These are phyloP conservation scores for Halichoerus grypus DNA, from an alignment of 2,113 vertebrate species.

Conservation along the genomic window DNA sequence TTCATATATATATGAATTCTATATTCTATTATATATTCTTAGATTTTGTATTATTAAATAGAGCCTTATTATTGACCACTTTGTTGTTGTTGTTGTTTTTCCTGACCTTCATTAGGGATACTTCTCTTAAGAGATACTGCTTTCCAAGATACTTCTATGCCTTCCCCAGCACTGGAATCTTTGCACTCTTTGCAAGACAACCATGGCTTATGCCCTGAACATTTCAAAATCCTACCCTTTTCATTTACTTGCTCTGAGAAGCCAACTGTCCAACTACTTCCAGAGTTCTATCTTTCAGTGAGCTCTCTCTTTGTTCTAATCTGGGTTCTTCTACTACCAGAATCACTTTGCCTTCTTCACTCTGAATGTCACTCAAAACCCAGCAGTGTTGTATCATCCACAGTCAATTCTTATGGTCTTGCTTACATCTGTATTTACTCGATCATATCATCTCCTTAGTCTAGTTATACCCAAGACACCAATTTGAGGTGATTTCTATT, in stretches of 20 bases:
- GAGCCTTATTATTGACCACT: not conserved
- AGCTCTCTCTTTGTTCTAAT: no score
- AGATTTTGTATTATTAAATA: not conserved
- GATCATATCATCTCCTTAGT: not conserved
- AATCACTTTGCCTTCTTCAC: not conserved
- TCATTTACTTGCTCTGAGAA: no score
- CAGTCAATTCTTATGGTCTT: not conserved
- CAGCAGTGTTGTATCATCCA: fast-evolving
- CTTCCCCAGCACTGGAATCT: not conserved
- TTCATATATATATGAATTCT: not conserved
- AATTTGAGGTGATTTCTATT: no score
- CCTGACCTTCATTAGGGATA: not conserved
- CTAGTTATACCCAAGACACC: not conserved
- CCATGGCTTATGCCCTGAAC: no score
- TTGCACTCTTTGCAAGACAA: not conserved
- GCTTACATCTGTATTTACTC: no score
- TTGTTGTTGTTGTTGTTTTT: not conserved
- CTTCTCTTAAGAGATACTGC: not conserved
- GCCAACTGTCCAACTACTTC: not conserved
- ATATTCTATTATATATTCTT: not conserved
- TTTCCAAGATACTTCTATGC: not conserved
- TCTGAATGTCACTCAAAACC: not conserved
- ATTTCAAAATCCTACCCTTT: not conserved
- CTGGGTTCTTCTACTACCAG: not conserved
- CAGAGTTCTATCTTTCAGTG: not conserved